Evolutionary conservation across 2,888 invertebrate species (phyloP), one percentile per base, ranked within the genome.

Genomic region (Drosophila tripunctata): DNA sequence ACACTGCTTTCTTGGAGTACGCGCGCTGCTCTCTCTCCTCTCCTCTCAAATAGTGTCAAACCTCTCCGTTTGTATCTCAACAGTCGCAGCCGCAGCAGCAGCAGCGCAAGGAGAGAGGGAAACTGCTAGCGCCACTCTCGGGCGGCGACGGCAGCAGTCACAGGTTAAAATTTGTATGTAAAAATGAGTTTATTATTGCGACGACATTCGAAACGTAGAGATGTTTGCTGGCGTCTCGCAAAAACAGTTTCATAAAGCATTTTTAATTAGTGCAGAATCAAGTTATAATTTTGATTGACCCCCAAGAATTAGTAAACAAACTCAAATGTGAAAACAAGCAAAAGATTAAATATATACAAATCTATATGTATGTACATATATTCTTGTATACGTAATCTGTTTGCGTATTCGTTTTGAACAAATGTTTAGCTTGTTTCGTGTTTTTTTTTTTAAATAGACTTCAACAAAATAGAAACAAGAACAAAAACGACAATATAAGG

Each of bases 171-270:
- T 63, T 71, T 63, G 63, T 71, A 75, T 75, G 79, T 57, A 62
- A 66, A 84, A 77, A 56, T 74, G 67, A 81, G 71, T 81, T 81
- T 81, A 81, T 83, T 81, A 68, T 86, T 76, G 69, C 87, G 70
- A 67, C 84, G 84, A 67, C 81, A 73, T 76, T 62, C 84, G 69
- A 6, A 67, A 69, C 63, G 78, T 61, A 47, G 68, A 64, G 69
- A 66, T 76, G 79, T 71, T 67, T 65, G 61, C 38, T 61, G 57
- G 40, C 50, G 65, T 52, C 54, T 36, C 78, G 52, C 43, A 61
- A 58, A 44, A 75, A 35, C n/a, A n/a, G 38, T 51, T 48, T 22
- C 36, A 17, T 22, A 19, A 38, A 64, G 17, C 35, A 31, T 35
- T 62, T 64, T 58, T 45, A 63, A 67, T 69, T 50, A 64, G 87